Percentiles rank a stretch among this genome's conserved stretches.
Conservation (phyloP, 92 coral and sea anemone genomes). For the Paragorgia papillata region DNA sequence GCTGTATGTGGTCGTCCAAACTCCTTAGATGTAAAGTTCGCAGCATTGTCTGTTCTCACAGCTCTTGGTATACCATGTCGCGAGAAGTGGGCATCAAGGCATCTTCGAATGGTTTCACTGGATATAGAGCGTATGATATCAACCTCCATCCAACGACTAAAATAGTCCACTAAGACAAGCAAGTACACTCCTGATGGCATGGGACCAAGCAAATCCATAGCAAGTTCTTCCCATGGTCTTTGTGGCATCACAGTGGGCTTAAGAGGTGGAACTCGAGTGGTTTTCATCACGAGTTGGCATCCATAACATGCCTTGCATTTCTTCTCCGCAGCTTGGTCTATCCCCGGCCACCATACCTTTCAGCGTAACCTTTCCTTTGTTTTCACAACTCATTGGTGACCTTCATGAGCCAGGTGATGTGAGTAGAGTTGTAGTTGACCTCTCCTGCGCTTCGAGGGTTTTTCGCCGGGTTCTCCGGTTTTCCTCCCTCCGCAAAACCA, state of each 20-base stretch:
- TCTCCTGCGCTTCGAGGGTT: no score
- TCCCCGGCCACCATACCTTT: slow-evolving; percentile 66
- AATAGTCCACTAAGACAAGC: slow-evolving; percentile 40
- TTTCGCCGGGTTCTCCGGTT: no score
- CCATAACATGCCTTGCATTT: slow-evolving; percentile 46
- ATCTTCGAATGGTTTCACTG: slow-evolving; percentile 18
- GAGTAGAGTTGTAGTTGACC: no score
- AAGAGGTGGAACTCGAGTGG: slow-evolving; percentile 43
- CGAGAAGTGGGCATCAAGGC: slow-evolving; percentile 24
- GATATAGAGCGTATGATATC: slow-evolving; percentile 32
- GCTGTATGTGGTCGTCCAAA: no score
- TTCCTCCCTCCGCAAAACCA: no score
- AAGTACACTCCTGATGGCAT: slow-evolving; percentile 54
- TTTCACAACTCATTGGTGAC: slow-evolving; percentile 60
- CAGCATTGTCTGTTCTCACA: slow-evolving; percentile 33
- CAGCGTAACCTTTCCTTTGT: slow-evolving; percentile 48
- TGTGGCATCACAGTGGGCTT: slow-evolving; percentile 57
- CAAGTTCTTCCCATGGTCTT: slow-evolving; percentile 57
- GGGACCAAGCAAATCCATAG: slow-evolving; percentile 53
- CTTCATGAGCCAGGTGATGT: slow-evolving; percentile 35
- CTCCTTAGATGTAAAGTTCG: slow-evolving; percentile 38
- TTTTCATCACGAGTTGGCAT: slow-evolving; percentile 44
- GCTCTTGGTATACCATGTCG: slow-evolving; percentile 33
- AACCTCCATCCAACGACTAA: slow-evolving; percentile 47
- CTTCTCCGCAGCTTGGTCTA: slow-evolving; percentile 40